A percentile compares a stretch with the other conserved stretches of the same genome.
These are phyloP conservation scores for Endotricha flammealis DNA, from an alignment of 2,888 invertebrate species.

Conservation along the genomic window DNA sequence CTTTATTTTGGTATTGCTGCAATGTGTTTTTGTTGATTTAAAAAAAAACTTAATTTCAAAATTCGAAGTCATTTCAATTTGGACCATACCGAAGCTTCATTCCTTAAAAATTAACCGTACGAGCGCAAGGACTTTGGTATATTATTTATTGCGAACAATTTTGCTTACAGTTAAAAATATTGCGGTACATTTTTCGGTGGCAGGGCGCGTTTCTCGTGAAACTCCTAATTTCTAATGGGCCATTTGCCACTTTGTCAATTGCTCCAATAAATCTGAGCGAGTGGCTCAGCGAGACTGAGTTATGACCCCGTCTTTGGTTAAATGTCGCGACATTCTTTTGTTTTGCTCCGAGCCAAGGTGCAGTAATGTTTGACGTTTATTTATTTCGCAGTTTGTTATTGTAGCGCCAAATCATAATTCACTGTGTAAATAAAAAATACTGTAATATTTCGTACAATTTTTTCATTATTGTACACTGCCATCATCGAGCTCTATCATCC, in stretches of 20 bases:
- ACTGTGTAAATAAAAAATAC: too few species aligned
- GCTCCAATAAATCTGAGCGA: slow-evolving; percentile 73
- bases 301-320: slow-evolving; percentile 59
- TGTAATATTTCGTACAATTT: too few species aligned
- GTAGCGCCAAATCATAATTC: too few species aligned
- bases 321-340: slow-evolving; percentile 68
- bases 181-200: slow-evolving; percentile 66
- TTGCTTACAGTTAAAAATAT: slow-evolving; percentile 69
- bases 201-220: slow-evolving; percentile 43
- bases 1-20: too few species aligned
- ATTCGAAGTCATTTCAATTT: too few species aligned
- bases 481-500: too few species aligned
- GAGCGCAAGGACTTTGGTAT: slow-evolving; percentile 30
- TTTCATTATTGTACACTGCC: too few species aligned
- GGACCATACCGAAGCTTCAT: too few species aligned
- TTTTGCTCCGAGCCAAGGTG: slow-evolving; percentile 30
- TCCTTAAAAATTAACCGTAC: too few species aligned
- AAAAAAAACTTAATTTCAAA: too few species aligned
- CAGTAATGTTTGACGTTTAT: slow-evolving; percentile 13
- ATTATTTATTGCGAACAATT: slow-evolving; percentile 73
- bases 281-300: slow-evolving; percentile 44
- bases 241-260: slow-evolving; percentile 80
- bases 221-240: slow-evolving; percentile 78
- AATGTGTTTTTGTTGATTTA: too few species aligned
- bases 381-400: slow-evolving; percentile 10